Percentiles rank a stretch among this genome's conserved stretches.
Conservation (phyloP, 2,113 vertebrate species). For the Muscicapa adusta region DNA sequence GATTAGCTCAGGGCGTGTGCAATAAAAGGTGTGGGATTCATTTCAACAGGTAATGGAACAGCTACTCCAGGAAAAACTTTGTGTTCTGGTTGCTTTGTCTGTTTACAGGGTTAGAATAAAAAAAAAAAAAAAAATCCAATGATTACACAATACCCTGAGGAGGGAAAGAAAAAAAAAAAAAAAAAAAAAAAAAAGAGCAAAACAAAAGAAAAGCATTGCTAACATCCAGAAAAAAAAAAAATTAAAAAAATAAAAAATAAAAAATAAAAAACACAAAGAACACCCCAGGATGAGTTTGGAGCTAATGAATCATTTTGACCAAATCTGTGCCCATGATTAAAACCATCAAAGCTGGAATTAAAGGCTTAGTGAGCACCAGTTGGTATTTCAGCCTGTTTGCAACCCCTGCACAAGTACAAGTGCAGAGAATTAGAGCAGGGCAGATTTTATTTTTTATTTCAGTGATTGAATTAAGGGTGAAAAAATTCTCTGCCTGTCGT, state of each 20-base stretch:
- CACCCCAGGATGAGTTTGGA: no score
- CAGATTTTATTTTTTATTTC: background rate
- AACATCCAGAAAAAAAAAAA: background rate
- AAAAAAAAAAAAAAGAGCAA: background rate
- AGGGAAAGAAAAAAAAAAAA: fast-evolving
- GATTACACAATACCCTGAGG: background rate
- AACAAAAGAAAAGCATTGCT: background rate
- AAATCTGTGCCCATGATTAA: constrained; percentile 50
- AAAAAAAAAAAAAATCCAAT: background rate
- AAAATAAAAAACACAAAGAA: no score
- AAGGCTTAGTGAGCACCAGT: constrained; percentile 35
- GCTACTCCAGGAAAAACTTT: background rate
- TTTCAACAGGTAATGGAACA: background rate
- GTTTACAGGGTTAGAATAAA: background rate
- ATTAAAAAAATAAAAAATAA: no score
- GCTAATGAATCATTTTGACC: constrained; percentile 57
- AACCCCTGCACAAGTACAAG: background rate
- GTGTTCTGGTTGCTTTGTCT: background rate
- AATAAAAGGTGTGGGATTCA: background rate
- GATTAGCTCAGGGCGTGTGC: background rate
- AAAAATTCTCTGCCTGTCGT: background rate
- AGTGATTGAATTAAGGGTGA: background rate
- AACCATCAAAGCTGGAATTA: constrained; percentile 66
- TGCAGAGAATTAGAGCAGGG: background rate
- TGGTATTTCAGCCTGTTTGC: constrained; percentile 18